phyloP scores from a whole-genome alignment of 2,797 vertebrate genomes.

The Falco columbarius region DNA sequence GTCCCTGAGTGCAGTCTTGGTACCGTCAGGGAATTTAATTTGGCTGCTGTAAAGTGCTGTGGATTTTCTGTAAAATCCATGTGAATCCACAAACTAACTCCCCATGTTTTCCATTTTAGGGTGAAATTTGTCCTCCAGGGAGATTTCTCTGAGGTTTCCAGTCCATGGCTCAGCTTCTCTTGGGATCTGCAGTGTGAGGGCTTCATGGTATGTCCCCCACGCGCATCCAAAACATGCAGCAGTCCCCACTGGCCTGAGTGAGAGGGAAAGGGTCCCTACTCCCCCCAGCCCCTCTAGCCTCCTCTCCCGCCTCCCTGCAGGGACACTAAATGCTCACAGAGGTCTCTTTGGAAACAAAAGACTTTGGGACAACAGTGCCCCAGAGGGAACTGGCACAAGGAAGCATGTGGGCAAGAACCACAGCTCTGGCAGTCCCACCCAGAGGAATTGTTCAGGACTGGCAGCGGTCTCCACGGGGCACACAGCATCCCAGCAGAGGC shows the following conservation, averaged over 20 bases:
- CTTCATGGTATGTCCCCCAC: background rate
- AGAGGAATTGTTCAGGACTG: background rate
- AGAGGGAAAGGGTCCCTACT: background rate
- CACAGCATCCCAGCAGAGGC: fast-evolving
- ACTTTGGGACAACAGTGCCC: background rate
- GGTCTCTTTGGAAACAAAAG: background rate
- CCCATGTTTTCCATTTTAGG: background rate
- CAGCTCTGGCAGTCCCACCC: background rate
- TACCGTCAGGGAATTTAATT: background rate
- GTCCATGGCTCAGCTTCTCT: fast-evolving
- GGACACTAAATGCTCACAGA: background rate
- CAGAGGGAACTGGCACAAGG: background rate
- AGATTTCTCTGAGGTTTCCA: background rate
- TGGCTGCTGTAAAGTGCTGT: background rate
- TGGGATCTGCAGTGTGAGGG: background rate
- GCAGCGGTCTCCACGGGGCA: fast-evolving
- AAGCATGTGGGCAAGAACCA: fast-evolving
- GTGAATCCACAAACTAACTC: background rate
- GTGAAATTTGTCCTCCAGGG: background rate
- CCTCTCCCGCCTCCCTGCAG: background rate
- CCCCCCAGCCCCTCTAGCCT: background rate
- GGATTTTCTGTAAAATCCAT: background rate
- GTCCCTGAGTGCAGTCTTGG: fast-evolving
- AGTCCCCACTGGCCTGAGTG: background rate
- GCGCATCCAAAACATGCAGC: background rate